Conservation (phyloP, 2,797 vertebrate species). For the Epinephelus malabaricus region DNA sequence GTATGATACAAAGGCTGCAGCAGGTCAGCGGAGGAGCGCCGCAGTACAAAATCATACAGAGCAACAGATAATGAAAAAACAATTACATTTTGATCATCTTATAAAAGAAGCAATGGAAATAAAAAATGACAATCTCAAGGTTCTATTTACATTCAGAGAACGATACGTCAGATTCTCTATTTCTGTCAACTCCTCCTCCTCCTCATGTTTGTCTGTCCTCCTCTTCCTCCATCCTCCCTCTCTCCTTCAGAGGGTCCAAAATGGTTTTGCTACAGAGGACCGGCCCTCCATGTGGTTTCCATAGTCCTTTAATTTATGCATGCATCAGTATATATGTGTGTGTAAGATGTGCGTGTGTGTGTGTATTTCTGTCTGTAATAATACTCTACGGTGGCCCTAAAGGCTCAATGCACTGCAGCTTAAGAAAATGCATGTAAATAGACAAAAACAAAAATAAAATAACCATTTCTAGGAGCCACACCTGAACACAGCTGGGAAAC, state of each 20-base stretch:
- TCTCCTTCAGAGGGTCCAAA: slow-evolving; percentile 25
- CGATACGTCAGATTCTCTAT: slow-evolving; percentile 49
- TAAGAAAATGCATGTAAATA: neutral
- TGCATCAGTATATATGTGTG: slow-evolving; percentile 19
- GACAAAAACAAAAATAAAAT: too few relatives aligned
- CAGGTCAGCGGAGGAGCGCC: slow-evolving; percentile 17
- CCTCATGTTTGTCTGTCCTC: slow-evolving; percentile 1
- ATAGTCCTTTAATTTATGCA: slow-evolving; percentile 24
- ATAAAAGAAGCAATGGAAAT: slow-evolving; percentile 71
- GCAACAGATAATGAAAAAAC: slow-evolving; percentile 45
- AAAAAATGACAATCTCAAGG: slow-evolving; percentile 74
- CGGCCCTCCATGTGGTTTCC: neutral
- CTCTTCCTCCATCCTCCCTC: slow-evolving; percentile 26
- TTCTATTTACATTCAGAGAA: slow-evolving; percentile 84
- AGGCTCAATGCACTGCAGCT: neutral
- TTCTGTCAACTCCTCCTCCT: slow-evolving; percentile 20
- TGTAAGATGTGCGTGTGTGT: slow-evolving; percentile 23
- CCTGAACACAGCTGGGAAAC: neutral
- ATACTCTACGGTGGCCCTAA: slow-evolving; percentile 10
- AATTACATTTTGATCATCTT: slow-evolving; percentile 64
- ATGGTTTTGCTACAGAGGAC: slow-evolving; percentile 70
- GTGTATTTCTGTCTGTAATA: neutral
- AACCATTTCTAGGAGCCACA: neutral
- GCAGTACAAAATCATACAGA: slow-evolving; percentile 58
- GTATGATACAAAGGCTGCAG: slow-evolving; percentile 57